Base-by-base conservation (phyloP, 92 coral and sea anemone species). In the Nematostella vectensis region DNA sequence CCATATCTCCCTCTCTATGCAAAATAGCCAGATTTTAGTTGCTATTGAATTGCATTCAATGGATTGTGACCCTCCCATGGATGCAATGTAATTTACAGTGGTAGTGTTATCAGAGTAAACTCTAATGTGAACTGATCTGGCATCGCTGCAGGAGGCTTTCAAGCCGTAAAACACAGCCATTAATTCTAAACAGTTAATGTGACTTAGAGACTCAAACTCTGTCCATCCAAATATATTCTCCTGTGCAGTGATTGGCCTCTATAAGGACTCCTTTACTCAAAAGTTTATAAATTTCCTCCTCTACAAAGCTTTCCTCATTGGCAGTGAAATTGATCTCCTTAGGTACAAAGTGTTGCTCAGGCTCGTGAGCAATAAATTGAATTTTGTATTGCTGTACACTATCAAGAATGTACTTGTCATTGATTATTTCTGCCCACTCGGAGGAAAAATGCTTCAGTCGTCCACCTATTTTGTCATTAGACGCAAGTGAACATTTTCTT, bases 351-450 rank as follows among this genome's bases (percentile, higher is more conserved):
- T 54, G 11, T 49, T 13, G 48, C 58, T 68, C 2, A 58, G 25
- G 18, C 58, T 68, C 18, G n/a, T n/a, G n/a, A 57, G 47, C 22
- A 56, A 55, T 0, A 68, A 11, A 11, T 66, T 57, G 50, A 57
- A 47, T 24, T 21, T 22, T 13, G 65, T 66, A 47, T 36, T 48
- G 19, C 49, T 6, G 29, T 20, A 78, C 54, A 16, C 63, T 64
- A 56, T 70, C 56, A 58, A 70, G 83, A 27, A 77, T 70, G 51
- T 53, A 70, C 11, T 28, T 25, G 58, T 77, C 69, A 31, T 78
- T 70, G 9, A 74, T 78, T 12, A 71, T 39, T 11, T n/a, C 2
- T 19, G 51, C 31, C 76, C 75, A 78, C 25, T 60, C 59, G 22
- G 39, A 13, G 30, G 55, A 61, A 58, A 77, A 77, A 2, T 78